phyloP scores from a whole-genome alignment of 2,113 vertebrate genomes.

The Ondatra zibethicus region DNA sequence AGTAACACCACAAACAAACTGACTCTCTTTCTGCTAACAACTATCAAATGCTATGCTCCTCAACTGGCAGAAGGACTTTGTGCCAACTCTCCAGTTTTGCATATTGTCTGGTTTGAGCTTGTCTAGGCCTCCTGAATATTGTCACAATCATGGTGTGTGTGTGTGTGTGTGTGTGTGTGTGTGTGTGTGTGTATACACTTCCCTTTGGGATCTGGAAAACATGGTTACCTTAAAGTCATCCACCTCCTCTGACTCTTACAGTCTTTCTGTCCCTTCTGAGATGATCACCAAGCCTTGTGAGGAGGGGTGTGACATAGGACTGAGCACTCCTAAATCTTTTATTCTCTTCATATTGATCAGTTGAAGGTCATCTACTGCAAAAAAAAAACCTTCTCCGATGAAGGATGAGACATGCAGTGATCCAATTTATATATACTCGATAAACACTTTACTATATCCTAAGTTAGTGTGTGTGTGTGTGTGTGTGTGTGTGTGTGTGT shows the following conservation, averaged over 20 bases:
- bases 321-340: neutral
- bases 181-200: no score
- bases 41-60: neutral
- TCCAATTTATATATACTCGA: neutral
- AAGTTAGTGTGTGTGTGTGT: neutral
- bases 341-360: neutral
- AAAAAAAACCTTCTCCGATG: neutral
- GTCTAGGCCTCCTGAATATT: neutral
- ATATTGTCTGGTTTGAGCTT: neutral
- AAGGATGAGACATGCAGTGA: neutral
- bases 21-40: neutral
- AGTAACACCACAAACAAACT: neutral
- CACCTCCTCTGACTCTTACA: neutral
- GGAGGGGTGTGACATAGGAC: neutral
- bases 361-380: neutral
- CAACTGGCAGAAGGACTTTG: neutral
- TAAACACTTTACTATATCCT: neutral
- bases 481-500: no score
- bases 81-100: neutral
- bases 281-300: neutral
- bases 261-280: neutral
- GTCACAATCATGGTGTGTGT: neutral
- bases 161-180: no score
- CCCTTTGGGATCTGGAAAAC: neutral
- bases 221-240: neutral